Evolutionary conservation across 2,113 vertebrate species (phyloP).

Genomic region (Macaca nemestrina): DNA sequence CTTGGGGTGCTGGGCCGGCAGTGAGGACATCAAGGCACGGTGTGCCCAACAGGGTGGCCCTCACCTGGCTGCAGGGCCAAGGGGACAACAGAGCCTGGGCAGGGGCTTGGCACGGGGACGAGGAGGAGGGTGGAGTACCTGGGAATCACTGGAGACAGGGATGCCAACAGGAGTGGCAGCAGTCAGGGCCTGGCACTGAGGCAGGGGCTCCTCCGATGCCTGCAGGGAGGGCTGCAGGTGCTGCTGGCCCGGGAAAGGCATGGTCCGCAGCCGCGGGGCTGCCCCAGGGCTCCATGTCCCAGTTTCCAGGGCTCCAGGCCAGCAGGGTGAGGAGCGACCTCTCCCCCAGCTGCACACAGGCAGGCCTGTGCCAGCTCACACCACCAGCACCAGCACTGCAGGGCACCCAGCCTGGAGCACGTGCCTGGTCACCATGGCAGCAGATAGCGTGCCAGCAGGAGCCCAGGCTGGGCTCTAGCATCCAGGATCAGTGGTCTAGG

Average conservation of each 20-base stretch:
- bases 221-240: rapidly evolving
- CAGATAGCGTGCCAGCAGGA: not conserved
- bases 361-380: slow-evolving; percentile 13
- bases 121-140: not conserved
- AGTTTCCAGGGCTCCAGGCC: slow-evolving; percentile 31
- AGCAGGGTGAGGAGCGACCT: not conserved
- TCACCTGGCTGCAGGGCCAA: not conserved
- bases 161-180: not conserved
- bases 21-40: not conserved
- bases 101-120: no score
- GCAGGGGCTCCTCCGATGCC: not conserved
- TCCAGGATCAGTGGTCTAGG: not conserved
- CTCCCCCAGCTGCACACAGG: not conserved
- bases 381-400: not conserved
- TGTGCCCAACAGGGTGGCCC: not conserved
- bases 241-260: no score
- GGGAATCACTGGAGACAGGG: not conserved
- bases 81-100: not conserved
- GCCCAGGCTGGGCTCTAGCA: not conserved
- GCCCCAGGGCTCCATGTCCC: not conserved
- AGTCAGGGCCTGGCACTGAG: no score
- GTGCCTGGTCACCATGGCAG: not conserved
- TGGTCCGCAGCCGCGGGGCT: no score
- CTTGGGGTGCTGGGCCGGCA: not conserved
- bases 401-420: not conserved